Evolutionary conservation across 2,888 invertebrate genomes (phyloP).

Genomic region (Tachystola acroxantha): DNA sequence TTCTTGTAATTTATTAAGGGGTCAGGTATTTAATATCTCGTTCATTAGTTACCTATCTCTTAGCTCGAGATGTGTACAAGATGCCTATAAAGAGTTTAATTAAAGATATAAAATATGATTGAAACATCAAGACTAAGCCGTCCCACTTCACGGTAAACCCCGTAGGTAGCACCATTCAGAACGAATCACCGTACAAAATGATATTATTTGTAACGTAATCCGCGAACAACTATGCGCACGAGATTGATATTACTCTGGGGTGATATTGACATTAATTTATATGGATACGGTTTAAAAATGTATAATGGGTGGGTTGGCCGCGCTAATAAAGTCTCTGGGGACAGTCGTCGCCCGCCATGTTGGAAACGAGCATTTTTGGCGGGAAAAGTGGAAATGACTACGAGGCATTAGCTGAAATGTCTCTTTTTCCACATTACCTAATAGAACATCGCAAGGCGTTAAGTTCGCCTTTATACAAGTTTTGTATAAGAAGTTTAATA

Average conservation of each 20-base stretch:
- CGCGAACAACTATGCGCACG: slow-evolving; percentile 68
- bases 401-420: too few species aligned
- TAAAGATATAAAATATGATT: neutral
- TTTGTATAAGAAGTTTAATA: too few species aligned
- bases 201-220: slow-evolving; percentile 78
- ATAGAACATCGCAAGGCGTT: too few species aligned
- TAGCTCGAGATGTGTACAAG: too few species aligned
- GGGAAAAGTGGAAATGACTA: slow-evolving; percentile 40
- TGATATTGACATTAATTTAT: slow-evolving; percentile 77
- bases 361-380: slow-evolving; percentile 35
- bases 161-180: slow-evolving; percentile 67
- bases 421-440: too few species aligned
- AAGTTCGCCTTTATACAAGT: too few species aligned
- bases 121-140: slow-evolving; percentile 35
- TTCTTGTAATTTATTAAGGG: too few species aligned
- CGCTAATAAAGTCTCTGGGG: slow-evolving; percentile 71
- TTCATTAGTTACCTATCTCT: too few species aligned
- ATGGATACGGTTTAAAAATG: slow-evolving; percentile 78
- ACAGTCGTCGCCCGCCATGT: slow-evolving; percentile 25
- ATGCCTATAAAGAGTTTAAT: too few species aligned
- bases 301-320: slow-evolving; percentile 67
- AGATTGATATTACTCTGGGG: slow-evolving; percentile 76
- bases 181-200: slow-evolving; percentile 77
- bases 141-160: slow-evolving; percentile 24
- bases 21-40: too few species aligned